Conservation (phyloP, 2,113 vertebrate species). For the Mesembrinibis cayennensis region DNA sequence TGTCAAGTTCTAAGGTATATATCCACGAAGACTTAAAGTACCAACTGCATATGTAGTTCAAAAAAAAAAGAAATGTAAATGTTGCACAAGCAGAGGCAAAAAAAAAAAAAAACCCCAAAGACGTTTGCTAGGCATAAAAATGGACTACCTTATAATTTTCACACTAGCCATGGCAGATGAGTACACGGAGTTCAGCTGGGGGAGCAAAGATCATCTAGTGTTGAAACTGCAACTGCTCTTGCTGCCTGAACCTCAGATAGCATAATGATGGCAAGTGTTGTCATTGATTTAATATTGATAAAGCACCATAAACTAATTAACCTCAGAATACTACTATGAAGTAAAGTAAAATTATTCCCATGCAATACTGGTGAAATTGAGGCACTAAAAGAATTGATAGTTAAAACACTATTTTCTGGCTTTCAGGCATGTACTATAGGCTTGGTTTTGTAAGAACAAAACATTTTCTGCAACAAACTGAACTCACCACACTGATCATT, state of each 20-base stretch:
- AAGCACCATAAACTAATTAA: not conserved
- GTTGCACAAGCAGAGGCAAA: not conserved
- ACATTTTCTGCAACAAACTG: not conserved
- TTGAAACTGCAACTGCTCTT: not conserved
- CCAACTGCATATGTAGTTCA: not conserved
- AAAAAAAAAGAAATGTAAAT: not conserved
- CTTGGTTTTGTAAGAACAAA: not conserved
- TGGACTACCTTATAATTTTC: not conserved
- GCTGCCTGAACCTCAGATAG: not conserved
- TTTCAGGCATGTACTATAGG: not conserved
- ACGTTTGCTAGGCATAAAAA: not conserved
- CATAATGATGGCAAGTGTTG: not conserved
- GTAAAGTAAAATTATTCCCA: not conserved
- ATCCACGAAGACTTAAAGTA: not conserved
- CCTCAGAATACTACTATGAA: not conserved
- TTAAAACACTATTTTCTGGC: not conserved
- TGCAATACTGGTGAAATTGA: not conserved
- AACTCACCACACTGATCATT: not conserved
- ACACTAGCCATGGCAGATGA: fast-evolving
- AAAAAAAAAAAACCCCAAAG: not conserved
- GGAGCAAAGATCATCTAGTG: not conserved
- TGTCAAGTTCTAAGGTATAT: not conserved
- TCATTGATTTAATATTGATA: not conserved
- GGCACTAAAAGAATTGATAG: not conserved
- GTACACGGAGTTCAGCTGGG: not conserved